These are phyloP conservation scores for Amitus sp. DNA, from an alignment of 2,888 invertebrate genomes.

Conservation along the genomic window DNA sequence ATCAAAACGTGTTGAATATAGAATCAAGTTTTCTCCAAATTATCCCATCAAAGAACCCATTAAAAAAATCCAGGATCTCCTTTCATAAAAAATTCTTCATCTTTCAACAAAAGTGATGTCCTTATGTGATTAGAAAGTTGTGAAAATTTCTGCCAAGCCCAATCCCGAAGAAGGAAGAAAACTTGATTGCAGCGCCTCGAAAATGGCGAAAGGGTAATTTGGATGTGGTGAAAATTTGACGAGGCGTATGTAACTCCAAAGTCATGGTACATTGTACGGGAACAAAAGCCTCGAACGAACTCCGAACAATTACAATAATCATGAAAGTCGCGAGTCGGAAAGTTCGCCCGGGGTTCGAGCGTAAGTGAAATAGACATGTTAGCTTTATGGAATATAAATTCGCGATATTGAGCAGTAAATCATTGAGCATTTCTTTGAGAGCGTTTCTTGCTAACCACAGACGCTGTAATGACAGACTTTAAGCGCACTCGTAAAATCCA, in stretches of 20 bases:
- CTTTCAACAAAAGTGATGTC: no score
- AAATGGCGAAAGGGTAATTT: neutral
- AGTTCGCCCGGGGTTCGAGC: slow-evolving; percentile 15
- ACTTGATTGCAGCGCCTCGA: no score
- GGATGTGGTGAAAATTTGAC: neutral
- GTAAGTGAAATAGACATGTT: slow-evolving; percentile 62
- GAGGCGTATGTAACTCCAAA: neutral
- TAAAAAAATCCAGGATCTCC: no score
- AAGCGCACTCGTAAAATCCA: slow-evolving; percentile 62
- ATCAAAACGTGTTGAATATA: no score
- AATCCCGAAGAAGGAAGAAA: no score
- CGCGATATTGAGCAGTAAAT: slow-evolving; percentile 62
- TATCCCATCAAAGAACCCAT: no score
- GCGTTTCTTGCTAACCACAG: slow-evolving; percentile 45
- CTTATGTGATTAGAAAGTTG: no score
- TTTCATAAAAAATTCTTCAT: no score
- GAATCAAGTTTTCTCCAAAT: no score
- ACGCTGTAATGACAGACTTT: slow-evolving; percentile 61
- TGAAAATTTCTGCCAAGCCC: no score
- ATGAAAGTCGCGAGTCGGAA: slow-evolving; percentile 9
- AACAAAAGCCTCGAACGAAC: neutral
- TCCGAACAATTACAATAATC: neutral
- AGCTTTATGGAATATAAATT: slow-evolving; percentile 61
- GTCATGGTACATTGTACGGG: neutral
- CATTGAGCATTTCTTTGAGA: slow-evolving; percentile 52